Evolutionary conservation across 2,113 vertebrate genomes (phyloP).

Genomic region (Carassius carassius): DNA sequence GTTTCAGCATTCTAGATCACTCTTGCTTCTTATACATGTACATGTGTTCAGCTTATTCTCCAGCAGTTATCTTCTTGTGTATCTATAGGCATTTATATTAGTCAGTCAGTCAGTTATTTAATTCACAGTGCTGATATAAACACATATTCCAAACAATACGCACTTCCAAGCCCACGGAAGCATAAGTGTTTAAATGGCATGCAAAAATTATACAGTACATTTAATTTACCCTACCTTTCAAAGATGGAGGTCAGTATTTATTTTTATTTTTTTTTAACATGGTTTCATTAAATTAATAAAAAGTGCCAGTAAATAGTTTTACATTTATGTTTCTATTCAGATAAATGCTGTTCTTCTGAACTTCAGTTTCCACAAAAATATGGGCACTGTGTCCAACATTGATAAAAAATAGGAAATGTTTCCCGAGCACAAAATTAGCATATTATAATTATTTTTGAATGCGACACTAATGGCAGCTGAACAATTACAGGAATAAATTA

Average conservation of each 20-base stretch:
- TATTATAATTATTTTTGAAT: too few relatives aligned
- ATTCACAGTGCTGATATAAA: conserved; percentile 21
- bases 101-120: background rate
- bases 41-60: conserved; percentile 19
- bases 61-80: conserved; percentile 3
- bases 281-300: background rate
- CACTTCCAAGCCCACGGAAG: background rate
- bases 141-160: background rate
- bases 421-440: too few relatives aligned
- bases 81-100: conserved; percentile 8
- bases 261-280: background rate
- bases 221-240: background rate
- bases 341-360: too few relatives aligned
- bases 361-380: too few relatives aligned
- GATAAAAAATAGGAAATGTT: too few relatives aligned
- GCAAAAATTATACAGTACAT: background rate
- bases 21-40: background rate
- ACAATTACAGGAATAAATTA: background rate
- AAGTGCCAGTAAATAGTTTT: background rate
- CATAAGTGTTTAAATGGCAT: background rate
- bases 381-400: too few relatives aligned
- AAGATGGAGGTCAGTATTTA: too few relatives aligned
- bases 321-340: too few relatives aligned
- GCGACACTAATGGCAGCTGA: too few relatives aligned
- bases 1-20: conserved; percentile 30